Evolutionary conservation across 1,140 invertebrate species (phyloP).

Genomic region (Zaprionus taronus): DNA sequence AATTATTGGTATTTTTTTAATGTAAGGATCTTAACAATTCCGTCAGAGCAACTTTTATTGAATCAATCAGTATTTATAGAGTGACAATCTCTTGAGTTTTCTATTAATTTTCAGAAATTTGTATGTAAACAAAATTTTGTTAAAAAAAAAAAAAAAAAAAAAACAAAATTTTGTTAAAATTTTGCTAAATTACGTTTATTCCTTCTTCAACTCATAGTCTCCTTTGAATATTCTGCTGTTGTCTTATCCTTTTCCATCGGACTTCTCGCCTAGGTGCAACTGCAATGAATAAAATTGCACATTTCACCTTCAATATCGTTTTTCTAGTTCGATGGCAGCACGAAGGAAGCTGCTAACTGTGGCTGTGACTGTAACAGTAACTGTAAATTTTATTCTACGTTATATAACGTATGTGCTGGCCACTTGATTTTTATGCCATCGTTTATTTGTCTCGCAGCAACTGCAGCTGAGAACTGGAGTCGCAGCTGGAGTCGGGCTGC

Average conservation of each 20-base stretch:
- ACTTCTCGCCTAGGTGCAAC: background rate
- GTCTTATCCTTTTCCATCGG: background rate
- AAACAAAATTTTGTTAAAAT: no score
- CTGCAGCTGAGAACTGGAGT: background rate
- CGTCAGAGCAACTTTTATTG: no score
- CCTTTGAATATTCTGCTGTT: no score
- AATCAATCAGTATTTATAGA: no score
- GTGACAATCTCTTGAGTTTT: no score
- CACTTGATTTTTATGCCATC: constrained; percentile 6
- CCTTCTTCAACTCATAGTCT: no score
- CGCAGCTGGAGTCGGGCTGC: background rate
- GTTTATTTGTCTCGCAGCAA: background rate
- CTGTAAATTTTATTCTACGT: background rate
- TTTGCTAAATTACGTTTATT: no score
- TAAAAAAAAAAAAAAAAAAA: no score
- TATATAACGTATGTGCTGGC: constrained; percentile 5
- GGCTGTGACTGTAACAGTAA: background rate
- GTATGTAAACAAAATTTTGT: no score
- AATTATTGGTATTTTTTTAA: no score
- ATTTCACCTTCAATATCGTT: background rate
- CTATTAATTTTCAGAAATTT: no score
- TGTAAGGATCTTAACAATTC: no score
- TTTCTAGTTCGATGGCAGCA: background rate
- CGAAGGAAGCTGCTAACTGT: background rate
- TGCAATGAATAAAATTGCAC: background rate